Evolutionary conservation across 2,113 vertebrate species (phyloP), one percentile per base, ranked within the genome.

Genomic region (Mus pahari): DNA sequence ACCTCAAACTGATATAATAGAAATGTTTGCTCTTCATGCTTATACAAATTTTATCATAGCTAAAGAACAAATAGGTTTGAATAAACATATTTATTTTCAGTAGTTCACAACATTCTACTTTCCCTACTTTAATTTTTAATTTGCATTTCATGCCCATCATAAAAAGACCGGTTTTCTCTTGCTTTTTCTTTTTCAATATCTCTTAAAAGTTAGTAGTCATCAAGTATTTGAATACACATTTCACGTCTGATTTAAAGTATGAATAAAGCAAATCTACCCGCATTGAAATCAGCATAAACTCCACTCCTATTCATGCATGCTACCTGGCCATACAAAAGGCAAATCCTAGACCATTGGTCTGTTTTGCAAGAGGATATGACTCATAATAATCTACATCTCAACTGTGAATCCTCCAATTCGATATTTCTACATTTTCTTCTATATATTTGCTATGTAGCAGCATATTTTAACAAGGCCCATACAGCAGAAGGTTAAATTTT

Each of bases 241-340:
- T 96, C 53, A 95, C 3, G 75, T 89, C 90, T 53, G 89, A 22
- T 91, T 73, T 13, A 90, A 93, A 45, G 53, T 62, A 94, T 91
- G 94, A 93, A 95, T 96, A 94, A 95, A 91, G 33, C 81, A 28
- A 94, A 94, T 97, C 94, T 95, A 90, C 86, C 92, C 95, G 94
- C 92, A 83, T 10, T 96, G 81, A 97, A 94, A 94, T 96, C 96
- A 96, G 60, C 70, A 93, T 90, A 95, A 90, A 87, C 88, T 86
- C 82, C 93, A 16, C 71, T 96, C 28, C 74, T 95, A 73, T 81
- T 96, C 91, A 92, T 95, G 58, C 70, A 96, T 53, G 17, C 26
- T 90, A 42, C 86, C 87, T 86, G 14, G 50, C 74, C 64, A 90
- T 45, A 89, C 7, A 94, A 31, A 97, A 62, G 58, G 39, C 87